These are phyloP conservation scores for Tryphoninae sp. DNA, from an alignment of 2,888 invertebrate species.

Conservation along the genomic window DNA sequence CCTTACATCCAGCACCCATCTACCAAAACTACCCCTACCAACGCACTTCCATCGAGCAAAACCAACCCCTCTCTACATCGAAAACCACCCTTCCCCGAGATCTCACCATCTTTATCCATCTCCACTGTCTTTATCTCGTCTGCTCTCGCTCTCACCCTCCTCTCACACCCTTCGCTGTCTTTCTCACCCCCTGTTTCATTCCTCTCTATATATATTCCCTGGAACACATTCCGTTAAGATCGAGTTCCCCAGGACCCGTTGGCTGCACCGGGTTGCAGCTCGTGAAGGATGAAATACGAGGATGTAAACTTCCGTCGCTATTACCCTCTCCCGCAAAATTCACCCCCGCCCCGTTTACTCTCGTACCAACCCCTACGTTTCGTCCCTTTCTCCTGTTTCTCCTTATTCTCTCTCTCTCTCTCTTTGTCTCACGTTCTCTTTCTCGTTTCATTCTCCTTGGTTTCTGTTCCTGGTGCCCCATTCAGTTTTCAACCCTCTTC, in stretches of 20 bases:
- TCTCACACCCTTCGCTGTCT: conserved; percentile 14
- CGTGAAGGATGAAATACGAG: conserved; percentile 65
- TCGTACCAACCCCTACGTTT: conserved; percentile 35
- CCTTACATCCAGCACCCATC: conserved; percentile 50
- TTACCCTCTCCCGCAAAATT: conserved; percentile 59
- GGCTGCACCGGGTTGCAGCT: conserved; percentile 61
- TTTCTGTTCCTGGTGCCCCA: conserved; percentile 7
- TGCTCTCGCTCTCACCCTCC: conserved; percentile 9
- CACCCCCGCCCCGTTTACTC: conserved; percentile 13
- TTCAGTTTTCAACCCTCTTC: conserved; percentile 1
- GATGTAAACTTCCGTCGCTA: conserved; percentile 68
- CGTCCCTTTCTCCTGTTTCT: conserved; percentile 41
- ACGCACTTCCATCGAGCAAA: not conserved
- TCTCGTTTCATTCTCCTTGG: conserved; percentile 30
- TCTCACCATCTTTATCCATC: conserved; percentile 11
- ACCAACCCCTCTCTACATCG: not conserved
- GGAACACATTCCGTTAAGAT: conserved; percentile 63
- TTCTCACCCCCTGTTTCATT: conserved; percentile 22
- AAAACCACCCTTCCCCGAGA: no score
- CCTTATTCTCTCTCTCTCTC: conserved; percentile 20
- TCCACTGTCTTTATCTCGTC: not conserved
- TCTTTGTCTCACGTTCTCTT: conserved; percentile 10
- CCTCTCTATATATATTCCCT: conserved; percentile 40
- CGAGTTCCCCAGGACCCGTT: conserved; percentile 56
- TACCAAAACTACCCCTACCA: conserved; percentile 8